phyloP scores from a whole-genome alignment of 2,797 vertebrate genomes.

The Acomys russatus region DNA sequence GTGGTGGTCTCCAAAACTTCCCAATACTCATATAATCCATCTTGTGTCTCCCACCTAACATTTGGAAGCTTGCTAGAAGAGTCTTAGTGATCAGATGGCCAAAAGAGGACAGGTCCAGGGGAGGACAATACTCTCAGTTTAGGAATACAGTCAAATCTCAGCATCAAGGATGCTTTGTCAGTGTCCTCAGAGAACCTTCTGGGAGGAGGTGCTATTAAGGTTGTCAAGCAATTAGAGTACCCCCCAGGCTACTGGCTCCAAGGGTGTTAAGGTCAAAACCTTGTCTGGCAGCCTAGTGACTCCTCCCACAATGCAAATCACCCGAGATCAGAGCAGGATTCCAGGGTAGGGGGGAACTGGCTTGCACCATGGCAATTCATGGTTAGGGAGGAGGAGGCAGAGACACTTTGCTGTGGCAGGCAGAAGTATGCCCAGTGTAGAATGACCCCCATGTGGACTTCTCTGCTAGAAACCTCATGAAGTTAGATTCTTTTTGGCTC shows the following conservation, averaged over 20 bases:
- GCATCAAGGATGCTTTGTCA: neutral
- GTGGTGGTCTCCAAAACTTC: neutral
- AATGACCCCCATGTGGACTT: neutral
- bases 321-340: neutral
- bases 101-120: neutral
- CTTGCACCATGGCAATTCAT: neutral
- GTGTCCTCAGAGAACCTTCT: neutral
- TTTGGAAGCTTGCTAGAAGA: neutral
- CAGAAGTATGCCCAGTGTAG: neutral
- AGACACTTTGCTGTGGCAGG: neutral
- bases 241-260: neutral
- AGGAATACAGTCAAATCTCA: neutral
- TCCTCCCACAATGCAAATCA: neutral
- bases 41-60: neutral
- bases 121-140: neutral
- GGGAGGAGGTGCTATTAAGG: neutral
- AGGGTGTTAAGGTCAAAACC: neutral
- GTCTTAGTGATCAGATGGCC: neutral
- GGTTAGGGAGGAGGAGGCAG: neutral
- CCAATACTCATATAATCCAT: neutral
- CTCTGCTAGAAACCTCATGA: neutral
- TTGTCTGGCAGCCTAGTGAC: neutral
- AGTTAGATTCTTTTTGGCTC: neutral
- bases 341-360: neutral
- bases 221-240: neutral